phyloP scores from a whole-genome alignment of 2,888 invertebrate genomes.

The Mamestra brassicae region DNA sequence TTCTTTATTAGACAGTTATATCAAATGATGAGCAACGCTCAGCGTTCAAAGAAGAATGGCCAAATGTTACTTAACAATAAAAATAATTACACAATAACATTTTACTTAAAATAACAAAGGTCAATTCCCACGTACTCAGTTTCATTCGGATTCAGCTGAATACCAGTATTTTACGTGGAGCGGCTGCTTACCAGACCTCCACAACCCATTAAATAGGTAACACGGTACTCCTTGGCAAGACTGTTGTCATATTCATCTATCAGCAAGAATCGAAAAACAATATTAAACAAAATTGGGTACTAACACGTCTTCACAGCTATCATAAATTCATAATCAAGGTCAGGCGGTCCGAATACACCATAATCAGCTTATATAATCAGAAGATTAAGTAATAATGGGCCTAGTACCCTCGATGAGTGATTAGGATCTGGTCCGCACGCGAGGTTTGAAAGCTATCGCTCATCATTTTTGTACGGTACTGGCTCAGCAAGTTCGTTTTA shows the following conservation, averaged over 20 bases:
- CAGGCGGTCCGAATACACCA: conserved; percentile 32
- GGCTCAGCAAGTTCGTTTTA: conserved; percentile 53
- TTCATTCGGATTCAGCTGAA: no score
- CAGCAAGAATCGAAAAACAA: conserved; percentile 27
- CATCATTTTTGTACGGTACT: conserved; percentile 47
- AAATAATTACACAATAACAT: no score
- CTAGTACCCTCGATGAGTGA: conserved; percentile 55
- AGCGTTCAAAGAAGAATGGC: no score
- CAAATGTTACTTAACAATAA: no score
- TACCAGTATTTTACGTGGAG: no score
- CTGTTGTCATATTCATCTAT: conserved; percentile 1
- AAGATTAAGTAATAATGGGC: conserved; percentile 66
- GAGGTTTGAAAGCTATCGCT: conserved; percentile 53
- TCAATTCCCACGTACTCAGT: no score
- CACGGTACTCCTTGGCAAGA: no score
- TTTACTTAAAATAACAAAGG: no score
- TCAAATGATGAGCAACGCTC: no score
- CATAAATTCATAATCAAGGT: conserved; percentile 51
- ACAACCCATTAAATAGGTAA: no score
- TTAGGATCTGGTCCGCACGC: conserved; percentile 58
- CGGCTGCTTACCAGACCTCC: no score
- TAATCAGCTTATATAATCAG: conserved; percentile 62
- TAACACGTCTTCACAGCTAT: conserved; percentile 47
- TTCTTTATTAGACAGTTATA: background rate
- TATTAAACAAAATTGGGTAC: conserved; percentile 28